Base-by-base conservation (phyloP, 2,797 vertebrate species). In the Heteromormyrus szaboi region DNA sequence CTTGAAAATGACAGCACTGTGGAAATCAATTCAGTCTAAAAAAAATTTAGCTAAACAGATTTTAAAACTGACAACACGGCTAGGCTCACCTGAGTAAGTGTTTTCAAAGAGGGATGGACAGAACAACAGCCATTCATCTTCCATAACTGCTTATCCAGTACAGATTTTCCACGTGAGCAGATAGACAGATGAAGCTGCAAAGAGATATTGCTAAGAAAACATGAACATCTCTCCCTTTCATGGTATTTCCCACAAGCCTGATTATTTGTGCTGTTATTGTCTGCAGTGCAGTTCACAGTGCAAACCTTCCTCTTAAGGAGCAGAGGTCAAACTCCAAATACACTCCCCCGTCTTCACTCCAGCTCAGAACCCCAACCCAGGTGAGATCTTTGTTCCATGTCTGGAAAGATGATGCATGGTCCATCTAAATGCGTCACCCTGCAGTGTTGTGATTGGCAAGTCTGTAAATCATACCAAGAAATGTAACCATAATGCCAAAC, bases 331-430 rank as follows among this genome's bases (percentile, higher is more conserved):
- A 88, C 76, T 88, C 22, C 48, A 33, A 88, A 53, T 56, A 37
- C 9, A 79, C 87, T 51, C 50, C 19, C 29, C 50, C 9, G 9
- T 79, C 9, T 29, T 68, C 87, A 76, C 19, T 76, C 48, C 48
- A 79, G 33, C 68, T 72, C 76, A 72, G 50, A 88, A 14, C 17
- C 29, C 68, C 7, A 68, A 33, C 53, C 87, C 68, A 81, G 37
- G 51, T 84, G 72, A 79, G 68, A 76, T 76, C 72, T 62, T n/a
- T 79, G 17, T 88, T 79, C 87, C 65, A 29, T 68, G 44, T 88
- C 62, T 54, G 22, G 48, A 53, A 37, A 25, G 76, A 41, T 81
- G 51, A 56, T 81, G 50, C 68, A 53, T 81, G 29, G 46, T 81
- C 68, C 65, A 19, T 41, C 68, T 88, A 50, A 11, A 51, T 14